Percentiles rank a stretch among this genome's conserved stretches.
These are phyloP conservation scores for Poecile atricapillus DNA, from an alignment of 2,113 vertebrate species.

Conservation along the genomic window DNA sequence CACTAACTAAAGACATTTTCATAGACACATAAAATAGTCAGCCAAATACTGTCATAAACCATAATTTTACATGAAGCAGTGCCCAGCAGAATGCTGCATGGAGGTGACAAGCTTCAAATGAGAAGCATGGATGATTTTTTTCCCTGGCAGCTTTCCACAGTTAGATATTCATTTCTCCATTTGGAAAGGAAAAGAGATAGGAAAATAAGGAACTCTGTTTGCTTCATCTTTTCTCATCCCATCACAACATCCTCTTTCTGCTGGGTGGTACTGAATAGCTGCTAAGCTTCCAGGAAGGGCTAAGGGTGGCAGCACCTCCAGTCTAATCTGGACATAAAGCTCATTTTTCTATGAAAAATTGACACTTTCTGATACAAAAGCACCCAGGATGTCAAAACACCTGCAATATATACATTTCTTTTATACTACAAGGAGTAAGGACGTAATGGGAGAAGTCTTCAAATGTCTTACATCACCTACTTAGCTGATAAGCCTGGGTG, in stretches of 20 bases:
- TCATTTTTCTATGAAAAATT: neutral
- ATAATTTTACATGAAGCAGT: neutral
- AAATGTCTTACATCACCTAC: constrained; percentile 68
- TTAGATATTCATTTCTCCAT: neutral
- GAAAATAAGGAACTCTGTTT: neutral
- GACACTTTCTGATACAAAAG: neutral
- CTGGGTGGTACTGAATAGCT: neutral
- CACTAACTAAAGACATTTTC: neutral
- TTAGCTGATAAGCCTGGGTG: constrained; percentile 88
- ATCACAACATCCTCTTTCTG: neutral
- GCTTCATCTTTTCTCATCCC: neutral
- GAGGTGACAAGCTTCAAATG: neutral
- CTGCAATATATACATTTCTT: neutral
- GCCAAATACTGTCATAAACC: neutral
- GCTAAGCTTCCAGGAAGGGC: neutral
- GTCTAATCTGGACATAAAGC: neutral
- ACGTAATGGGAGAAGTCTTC: neutral
- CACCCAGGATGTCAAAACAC: neutral
- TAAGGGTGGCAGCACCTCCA: neutral
- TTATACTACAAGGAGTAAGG: neutral
- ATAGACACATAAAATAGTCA: neutral
- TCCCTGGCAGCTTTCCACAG: neutral
- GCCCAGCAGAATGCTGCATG: neutral
- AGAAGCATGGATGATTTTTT: neutral
- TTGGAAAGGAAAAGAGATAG: neutral